phyloP scores from a whole-genome alignment of 1,140 invertebrate species.

The Nasonia vitripennis region DNA sequence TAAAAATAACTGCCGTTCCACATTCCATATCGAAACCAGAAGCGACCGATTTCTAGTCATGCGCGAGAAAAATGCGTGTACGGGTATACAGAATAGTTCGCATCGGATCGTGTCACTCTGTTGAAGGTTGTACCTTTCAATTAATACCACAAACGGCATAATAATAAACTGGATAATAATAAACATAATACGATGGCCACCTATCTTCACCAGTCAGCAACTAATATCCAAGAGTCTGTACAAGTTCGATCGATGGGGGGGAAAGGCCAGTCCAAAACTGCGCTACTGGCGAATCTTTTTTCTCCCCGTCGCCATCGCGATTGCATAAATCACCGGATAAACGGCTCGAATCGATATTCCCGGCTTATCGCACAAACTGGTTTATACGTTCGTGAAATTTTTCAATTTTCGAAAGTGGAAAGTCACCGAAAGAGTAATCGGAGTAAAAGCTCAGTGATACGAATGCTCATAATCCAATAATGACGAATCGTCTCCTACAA shows the following conservation, averaged over 20 bases:
- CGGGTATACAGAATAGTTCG: neutral
- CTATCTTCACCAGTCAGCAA: too few species aligned
- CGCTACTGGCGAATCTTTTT: too few species aligned
- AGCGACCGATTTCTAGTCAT: neutral
- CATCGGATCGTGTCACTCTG: neutral
- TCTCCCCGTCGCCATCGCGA: neutral
- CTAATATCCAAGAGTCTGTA: too few species aligned
- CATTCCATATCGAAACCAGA: neutral
- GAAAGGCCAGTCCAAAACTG: too few species aligned
- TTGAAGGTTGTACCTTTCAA: too few species aligned
- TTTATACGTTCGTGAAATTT: neutral
- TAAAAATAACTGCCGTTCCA: slow-evolving; percentile 18
- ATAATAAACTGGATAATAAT: too few species aligned
- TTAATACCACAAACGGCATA: too few species aligned
- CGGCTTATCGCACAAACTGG: neutral
- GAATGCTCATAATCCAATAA: too few species aligned
- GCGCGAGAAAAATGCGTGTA: neutral
- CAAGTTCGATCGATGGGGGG: too few species aligned
- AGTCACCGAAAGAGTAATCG: neutral
- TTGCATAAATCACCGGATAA: neutral
- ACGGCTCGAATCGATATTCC: neutral
- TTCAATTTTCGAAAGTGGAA: neutral
- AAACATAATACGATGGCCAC: neutral
- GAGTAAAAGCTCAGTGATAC: neutral
- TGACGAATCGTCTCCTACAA: too few species aligned